phyloP scores from a whole-genome alignment of 2,888 invertebrate species.

The Ommatoiulus sabulosus region DNA sequence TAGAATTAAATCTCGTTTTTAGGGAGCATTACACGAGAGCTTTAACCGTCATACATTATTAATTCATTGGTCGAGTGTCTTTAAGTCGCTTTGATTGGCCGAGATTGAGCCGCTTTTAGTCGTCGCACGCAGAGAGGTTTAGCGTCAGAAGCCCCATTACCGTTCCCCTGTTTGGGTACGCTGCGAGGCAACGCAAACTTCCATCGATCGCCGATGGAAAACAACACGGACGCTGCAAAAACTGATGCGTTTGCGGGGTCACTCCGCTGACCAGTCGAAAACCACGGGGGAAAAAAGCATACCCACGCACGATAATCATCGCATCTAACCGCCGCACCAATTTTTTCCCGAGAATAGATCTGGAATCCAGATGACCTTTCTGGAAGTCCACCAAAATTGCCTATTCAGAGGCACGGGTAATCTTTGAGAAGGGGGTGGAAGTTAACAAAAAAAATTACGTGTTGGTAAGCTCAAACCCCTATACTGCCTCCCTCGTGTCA shows the following conservation, averaged over 20 bases:
- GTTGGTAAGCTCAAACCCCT: too few relatives aligned
- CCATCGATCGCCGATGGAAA: background rate
- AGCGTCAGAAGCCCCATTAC: slow-evolving; percentile 22
- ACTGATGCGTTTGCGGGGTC: background rate
- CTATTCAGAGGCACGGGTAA: background rate
- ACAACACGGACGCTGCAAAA: background rate
- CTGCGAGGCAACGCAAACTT: background rate
- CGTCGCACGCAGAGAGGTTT: background rate
- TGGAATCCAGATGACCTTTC: background rate
- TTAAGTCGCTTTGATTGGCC: slow-evolving; percentile 15
- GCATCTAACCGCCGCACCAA: background rate
- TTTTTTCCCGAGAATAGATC: background rate
- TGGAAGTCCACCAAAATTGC: background rate
- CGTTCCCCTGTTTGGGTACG: background rate
- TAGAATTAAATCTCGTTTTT: too few relatives aligned
- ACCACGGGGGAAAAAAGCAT: background rate
- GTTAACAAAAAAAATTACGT: too few relatives aligned
- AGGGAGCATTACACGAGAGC: too few relatives aligned
- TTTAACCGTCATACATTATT: background rate
- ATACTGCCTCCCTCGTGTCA: too few relatives aligned
- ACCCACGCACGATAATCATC: background rate
- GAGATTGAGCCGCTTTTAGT: slow-evolving; percentile 1
- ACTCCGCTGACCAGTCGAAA: background rate
- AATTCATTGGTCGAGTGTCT: slow-evolving; percentile 9
- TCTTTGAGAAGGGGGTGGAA: too few relatives aligned